Conservation (phyloP, 2,797 vertebrate species). For the Pseudochromis fuscus region DNA sequence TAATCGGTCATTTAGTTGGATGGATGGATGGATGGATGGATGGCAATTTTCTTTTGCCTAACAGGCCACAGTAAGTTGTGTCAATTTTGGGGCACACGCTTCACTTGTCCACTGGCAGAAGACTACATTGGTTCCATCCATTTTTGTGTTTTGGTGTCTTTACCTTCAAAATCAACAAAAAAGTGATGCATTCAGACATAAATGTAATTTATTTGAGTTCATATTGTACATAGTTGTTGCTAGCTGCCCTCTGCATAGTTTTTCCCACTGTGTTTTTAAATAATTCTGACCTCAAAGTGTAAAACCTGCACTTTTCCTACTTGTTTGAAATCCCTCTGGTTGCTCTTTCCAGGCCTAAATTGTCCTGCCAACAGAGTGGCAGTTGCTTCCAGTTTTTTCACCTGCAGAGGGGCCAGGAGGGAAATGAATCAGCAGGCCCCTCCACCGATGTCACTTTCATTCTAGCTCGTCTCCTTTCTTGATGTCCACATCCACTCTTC, state of each 20-base stretch:
- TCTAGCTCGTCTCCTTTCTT: constrained; percentile 24
- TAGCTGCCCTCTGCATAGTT: constrained; percentile 7
- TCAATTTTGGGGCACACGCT: constrained; percentile 25
- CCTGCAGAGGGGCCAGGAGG: constrained; percentile 22
- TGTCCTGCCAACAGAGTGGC: constrained; percentile 29
- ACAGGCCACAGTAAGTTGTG: constrained; percentile 3
- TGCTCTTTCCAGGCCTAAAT: constrained; percentile 18
- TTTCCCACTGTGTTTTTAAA: neutral
- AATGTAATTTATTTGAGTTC: neutral
- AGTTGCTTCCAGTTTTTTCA: constrained; percentile 21
- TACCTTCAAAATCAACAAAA: neutral
- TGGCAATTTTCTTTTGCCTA: too few species aligned
- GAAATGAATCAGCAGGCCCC: constrained; percentile 50
- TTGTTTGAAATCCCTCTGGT: constrained; percentile 3
- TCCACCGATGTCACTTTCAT: constrained; percentile 14
- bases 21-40: too few species aligned
- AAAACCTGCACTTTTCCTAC: constrained; percentile 3
- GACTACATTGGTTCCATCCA: neutral
- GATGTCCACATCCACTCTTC: constrained; percentile 45
- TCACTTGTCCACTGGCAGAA: constrained; percentile 19
- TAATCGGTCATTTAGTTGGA: constrained; percentile 33
- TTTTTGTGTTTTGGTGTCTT: neutral
- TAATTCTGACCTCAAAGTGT: constrained; percentile 17
- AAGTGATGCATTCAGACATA: neutral
- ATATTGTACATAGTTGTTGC: constrained; percentile 7